Percentiles rank a stretch among this genome's conserved stretches.
phyloP scores from a whole-genome alignment of 1,140 invertebrate genomes.

The Frieseomelitta varia region DNA sequence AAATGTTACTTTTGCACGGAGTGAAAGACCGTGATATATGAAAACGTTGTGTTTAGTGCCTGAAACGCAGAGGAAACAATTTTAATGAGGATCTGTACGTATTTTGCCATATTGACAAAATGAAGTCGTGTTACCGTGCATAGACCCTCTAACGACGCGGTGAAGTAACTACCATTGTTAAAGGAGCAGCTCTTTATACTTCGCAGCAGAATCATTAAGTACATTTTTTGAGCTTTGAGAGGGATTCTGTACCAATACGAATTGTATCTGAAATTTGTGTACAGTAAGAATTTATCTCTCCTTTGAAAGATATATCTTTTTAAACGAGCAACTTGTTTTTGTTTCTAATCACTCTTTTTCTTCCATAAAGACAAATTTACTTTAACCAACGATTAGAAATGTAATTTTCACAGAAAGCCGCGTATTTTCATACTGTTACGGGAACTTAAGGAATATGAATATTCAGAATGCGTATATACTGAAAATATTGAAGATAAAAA shows the following conservation, averaged over 20 bases:
- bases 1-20: not conserved
- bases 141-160: slow-evolving; percentile 14
- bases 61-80: not conserved
- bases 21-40: not conserved
- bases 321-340: not conserved
- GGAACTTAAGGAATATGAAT: too few species aligned
- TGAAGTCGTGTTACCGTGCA: slow-evolving; percentile 4
- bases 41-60: not conserved
- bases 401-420: too few species aligned
- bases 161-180: too few species aligned
- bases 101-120: not conserved
- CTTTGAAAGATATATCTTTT: not conserved
- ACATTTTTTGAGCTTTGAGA: slow-evolving; percentile 11
- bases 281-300: not conserved
- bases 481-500: too few species aligned
- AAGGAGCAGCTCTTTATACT: not conserved
- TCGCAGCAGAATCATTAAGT: slow-evolving; percentile 17
- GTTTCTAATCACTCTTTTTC: not conserved
- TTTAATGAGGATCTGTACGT: too few species aligned
- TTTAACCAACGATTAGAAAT: too few species aligned
- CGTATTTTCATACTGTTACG: too few species aligned
- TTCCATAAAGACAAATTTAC: too few species aligned
- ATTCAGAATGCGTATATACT: too few species aligned
- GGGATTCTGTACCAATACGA: slow-evolving; percentile 22
- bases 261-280: slow-evolving; percentile 18